These are phyloP conservation scores for Platynereis dumerilii DNA, from an alignment of 2,888 invertebrate species.

Conservation along the genomic window DNA sequence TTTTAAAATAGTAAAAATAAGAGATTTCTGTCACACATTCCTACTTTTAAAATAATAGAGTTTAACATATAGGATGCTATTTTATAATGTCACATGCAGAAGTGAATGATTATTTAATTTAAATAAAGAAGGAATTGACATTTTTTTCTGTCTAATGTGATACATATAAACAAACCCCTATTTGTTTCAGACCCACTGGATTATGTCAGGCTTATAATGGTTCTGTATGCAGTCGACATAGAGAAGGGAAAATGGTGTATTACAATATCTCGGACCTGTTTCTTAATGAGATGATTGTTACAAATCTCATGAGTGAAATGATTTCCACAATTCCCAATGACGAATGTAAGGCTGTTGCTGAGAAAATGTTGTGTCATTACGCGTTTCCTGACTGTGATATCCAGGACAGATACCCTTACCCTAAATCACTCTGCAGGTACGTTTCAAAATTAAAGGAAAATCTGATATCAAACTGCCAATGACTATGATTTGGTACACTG, in stretches of 20 bases:
- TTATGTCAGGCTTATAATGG: constrained; percentile 29
- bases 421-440: constrained; percentile 25
- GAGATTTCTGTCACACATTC: too few relatives aligned
- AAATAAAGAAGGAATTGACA: too few relatives aligned
- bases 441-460: too few relatives aligned
- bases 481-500: too few relatives aligned
- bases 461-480: too few relatives aligned
- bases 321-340: constrained; percentile 11
- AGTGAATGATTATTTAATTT: too few relatives aligned
- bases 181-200: constrained; percentile 23
- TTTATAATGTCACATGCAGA: too few relatives aligned
- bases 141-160: too few relatives aligned
- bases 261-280: constrained; percentile 18
- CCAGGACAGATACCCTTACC: constrained; percentile 4
- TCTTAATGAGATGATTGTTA: constrained; percentile 17
- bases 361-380: constrained; percentile 87
- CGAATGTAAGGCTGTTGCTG: constrained; percentile 81
- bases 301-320: constrained; percentile 23
- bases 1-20: too few relatives aligned
- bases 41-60: too few relatives aligned
- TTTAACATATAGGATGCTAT: too few relatives aligned
- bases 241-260: constrained; percentile 22
- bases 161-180: too few relatives aligned
- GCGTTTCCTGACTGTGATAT: constrained; percentile 85
- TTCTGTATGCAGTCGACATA: constrained; percentile 21